These are phyloP conservation scores for Neodon shergylaensis DNA, from an alignment of 2,113 vertebrate genomes.

Conservation along the genomic window DNA sequence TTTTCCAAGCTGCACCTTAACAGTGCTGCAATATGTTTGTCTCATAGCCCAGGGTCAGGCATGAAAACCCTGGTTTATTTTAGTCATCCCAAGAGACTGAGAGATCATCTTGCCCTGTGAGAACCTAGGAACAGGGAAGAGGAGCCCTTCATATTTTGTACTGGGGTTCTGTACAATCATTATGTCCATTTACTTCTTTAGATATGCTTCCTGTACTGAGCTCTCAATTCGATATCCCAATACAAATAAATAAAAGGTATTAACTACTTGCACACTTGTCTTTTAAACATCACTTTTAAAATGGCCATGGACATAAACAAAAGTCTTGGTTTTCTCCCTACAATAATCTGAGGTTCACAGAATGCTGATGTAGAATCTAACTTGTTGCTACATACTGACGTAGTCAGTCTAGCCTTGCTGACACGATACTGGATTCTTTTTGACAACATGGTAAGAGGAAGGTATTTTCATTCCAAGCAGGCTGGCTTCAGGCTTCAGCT, in stretches of 20 bases:
- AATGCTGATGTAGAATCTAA: neutral
- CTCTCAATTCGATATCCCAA: neutral
- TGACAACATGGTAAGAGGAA: neutral
- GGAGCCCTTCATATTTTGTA: neutral
- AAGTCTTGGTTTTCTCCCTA: neutral
- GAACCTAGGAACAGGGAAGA: neutral
- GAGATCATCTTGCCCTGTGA: neutral
- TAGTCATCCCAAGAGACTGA: neutral
- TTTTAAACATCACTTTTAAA: conserved; percentile 10
- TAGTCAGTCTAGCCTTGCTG: neutral
- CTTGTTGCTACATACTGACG: neutral
- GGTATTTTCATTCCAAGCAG: neutral
- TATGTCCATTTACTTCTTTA: neutral
- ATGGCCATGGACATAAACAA: neutral
- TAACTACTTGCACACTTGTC: neutral
- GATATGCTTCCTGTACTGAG: neutral
- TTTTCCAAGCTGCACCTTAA: neutral
- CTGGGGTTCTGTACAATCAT: neutral
- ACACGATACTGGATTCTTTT: neutral
- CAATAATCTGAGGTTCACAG: neutral
- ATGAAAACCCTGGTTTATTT: neutral
- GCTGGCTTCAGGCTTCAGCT: neutral
- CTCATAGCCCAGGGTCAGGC: neutral
- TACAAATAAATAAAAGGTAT: neutral
- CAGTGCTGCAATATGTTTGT: neutral